Evolutionary conservation across 2,888 invertebrate genomes (phyloP), one percentile per base, ranked within the genome.

Genomic region (Latrodectus elegans): DNA sequence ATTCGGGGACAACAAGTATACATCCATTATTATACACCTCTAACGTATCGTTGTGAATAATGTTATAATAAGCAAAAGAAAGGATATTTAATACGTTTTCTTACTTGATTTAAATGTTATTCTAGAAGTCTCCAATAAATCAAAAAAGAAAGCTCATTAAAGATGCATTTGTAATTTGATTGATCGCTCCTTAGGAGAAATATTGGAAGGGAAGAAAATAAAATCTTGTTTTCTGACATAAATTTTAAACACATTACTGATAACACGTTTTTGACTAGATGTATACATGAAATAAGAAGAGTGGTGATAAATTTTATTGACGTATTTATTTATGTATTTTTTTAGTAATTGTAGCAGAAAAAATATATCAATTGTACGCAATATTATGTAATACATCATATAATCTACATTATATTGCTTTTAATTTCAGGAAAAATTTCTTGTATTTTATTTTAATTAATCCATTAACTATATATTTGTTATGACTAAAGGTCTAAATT

Each of bases 161-260:
- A 60, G 51, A 84, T 71, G 53, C 22, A 84, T 77, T 84, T 78
- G 38, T 11, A 55, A 26, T n/a, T 84, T 84, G 67, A 73, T 78
- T 78, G 55, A 65, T 72, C n/a, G 52, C 17, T 8, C 8, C 52
- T 22, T 22, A 22, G 22, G 22, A 22, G 22, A 52, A 72, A 72
- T 15, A 70, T 38, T 70, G 15, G 17, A 26, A 22, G 9, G 70
- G 15, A 55, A 55, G 55, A 55, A 55, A 2, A 15, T 55, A 22
- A 22, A 22, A 22, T 22, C 22, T 15, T 3, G 12, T 15, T 55
- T 55, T 55, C 55, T 55, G 12, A 55, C 55, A 55, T 14, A 22
- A 55, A 55, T 55, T 55, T 55, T 55, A 55, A 55, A 15, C 15
- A 55, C 11, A 11, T 14, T 11, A 55, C 6, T 55, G 55, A 15